phyloP scores from a whole-genome alignment of 1,140 invertebrate species.

The Doryteuthis pealeii region DNA sequence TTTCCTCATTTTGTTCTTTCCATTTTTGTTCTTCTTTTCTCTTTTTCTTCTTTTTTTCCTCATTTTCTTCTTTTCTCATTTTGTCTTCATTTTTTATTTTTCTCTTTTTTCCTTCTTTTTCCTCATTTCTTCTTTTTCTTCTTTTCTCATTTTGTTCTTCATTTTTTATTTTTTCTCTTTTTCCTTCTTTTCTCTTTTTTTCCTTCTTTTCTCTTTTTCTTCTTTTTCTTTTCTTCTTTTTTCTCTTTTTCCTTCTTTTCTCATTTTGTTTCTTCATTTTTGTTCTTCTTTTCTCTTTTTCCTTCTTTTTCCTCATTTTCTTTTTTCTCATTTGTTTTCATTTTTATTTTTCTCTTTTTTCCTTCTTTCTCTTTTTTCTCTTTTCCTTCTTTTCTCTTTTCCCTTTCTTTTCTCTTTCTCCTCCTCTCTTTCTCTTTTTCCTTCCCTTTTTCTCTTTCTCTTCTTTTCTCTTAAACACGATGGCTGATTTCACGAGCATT shows the following conservation, averaged over 20 bases:
- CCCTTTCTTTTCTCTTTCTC: not conserved
- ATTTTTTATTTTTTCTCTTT: not conserved
- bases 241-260: not conserved
- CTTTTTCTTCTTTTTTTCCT: not conserved
- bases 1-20: not conserved
- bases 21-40: not conserved
- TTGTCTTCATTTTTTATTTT: not conserved
- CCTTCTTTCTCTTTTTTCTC: not conserved
- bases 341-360: not conserved
- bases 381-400: not conserved
- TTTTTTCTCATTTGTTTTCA: not conserved
- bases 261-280: not conserved
- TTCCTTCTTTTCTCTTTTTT: not conserved
- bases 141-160: not conserved
- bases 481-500: no score
- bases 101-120: not conserved
- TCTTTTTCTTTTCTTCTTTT: not conserved
- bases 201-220: not conserved
- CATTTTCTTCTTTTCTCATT: not conserved
- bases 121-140: not conserved
- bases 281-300: not conserved
- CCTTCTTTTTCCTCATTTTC: not conserved
- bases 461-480: no score
- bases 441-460: no score
- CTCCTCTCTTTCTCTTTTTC: not conserved